phyloP scores from a whole-genome alignment of 2,113 vertebrate genomes.

The Tragelaphus strepsiceros region DNA sequence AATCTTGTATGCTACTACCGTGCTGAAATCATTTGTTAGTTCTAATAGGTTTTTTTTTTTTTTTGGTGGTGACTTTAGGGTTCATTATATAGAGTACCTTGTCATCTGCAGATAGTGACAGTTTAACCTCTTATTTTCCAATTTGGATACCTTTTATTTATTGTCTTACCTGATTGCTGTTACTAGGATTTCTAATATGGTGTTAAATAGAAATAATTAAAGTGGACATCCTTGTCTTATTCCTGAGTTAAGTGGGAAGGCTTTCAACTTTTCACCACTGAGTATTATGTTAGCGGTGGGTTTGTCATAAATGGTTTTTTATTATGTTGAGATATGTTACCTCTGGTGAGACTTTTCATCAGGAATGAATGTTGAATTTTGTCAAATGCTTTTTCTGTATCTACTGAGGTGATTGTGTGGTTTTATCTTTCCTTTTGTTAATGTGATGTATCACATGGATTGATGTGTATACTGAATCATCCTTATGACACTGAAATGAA shows the following conservation, averaged over 20 bases:
- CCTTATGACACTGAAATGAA: not conserved
- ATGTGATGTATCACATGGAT: not conserved
- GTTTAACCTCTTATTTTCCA: not conserved
- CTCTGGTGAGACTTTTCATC: not conserved
- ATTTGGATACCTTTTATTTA: not conserved
- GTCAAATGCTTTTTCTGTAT: not conserved
- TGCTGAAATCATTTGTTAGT: not conserved
- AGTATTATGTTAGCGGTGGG: not conserved
- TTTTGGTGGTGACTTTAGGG: not conserved
- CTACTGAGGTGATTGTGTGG: not conserved
- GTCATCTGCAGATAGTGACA: not conserved
- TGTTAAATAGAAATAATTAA: not conserved
- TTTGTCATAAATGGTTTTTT: not conserved
- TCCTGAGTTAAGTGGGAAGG: not conserved
- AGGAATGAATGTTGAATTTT: not conserved
- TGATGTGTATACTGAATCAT: not conserved
- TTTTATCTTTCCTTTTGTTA: not conserved
- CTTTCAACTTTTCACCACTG: not conserved
- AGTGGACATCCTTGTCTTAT: not conserved
- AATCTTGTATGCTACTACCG: not conserved
- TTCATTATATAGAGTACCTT: not conserved
- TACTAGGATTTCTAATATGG: not conserved
- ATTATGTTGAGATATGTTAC: not conserved
- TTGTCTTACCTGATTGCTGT: not conserved
- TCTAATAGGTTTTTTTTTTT: not conserved